A percentile compares a stretch with the other conserved stretches of the same genome.
phyloP scores from a whole-genome alignment of 2,797 vertebrate genomes.

The Catharus ustulatus region DNA sequence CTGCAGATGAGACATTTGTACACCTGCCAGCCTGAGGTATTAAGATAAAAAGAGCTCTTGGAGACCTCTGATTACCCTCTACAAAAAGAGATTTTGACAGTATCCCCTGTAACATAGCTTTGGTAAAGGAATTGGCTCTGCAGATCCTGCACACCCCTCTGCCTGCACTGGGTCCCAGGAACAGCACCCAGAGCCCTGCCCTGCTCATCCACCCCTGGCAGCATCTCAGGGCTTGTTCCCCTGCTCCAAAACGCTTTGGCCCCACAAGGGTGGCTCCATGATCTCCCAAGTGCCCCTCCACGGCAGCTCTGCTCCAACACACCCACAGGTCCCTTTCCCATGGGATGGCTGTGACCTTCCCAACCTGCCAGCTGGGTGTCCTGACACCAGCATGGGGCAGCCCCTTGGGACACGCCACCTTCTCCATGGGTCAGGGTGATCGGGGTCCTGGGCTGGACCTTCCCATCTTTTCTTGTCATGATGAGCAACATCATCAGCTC shows the following conservation, averaged over 20 bases:
- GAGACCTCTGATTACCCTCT: background rate
- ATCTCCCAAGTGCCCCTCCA: background rate
- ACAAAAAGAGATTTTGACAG: fast-evolving
- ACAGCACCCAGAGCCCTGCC: background rate
- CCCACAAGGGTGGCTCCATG: fast-evolving
- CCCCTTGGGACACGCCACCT: fast-evolving
- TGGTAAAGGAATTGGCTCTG: background rate
- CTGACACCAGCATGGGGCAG: background rate
- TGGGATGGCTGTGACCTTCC: background rate
- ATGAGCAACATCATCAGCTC: background rate
- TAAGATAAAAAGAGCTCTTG: background rate
- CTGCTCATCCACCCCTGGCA: background rate
- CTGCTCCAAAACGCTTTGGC: background rate
- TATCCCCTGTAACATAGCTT: fast-evolving
- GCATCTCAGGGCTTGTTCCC: background rate
- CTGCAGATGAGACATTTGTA: background rate
- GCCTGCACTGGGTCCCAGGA: background rate
- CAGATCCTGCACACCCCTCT: background rate
- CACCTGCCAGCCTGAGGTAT: background rate
- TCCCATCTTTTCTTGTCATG: background rate
- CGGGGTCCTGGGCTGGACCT: fast-evolving
- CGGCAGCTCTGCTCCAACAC: background rate
- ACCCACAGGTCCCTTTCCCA: fast-evolving
- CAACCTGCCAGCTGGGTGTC: background rate
- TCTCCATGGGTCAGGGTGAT: background rate